Conservation (phyloP, 2,888 invertebrate genomes). For the Aphidoletes aphidimyza region DNA sequence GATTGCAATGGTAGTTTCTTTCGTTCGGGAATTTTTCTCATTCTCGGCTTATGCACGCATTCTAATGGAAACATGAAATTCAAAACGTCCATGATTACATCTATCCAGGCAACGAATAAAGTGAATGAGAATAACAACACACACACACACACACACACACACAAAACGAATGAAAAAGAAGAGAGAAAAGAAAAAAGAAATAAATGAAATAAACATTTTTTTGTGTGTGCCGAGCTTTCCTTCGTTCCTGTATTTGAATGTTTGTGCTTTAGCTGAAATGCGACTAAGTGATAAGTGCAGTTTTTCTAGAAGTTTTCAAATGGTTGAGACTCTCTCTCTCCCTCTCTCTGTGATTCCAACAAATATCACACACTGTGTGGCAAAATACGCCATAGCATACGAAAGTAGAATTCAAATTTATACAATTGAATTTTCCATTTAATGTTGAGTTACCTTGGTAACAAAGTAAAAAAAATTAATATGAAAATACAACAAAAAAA, state of each 20-base stretch:
- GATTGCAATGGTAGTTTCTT: slow-evolving; percentile 21
- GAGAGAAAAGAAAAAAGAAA: neutral
- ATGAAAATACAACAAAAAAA: neutral
- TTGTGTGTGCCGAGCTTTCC: too few relatives aligned
- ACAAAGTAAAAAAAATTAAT: neutral
- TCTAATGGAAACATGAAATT: slow-evolving; percentile 26
- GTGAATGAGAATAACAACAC: too few relatives aligned
- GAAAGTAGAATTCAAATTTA: slow-evolving; percentile 7
- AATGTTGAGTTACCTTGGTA: neutral
- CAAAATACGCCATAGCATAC: neutral
- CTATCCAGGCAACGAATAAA: too few relatives aligned
- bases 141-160: too few relatives aligned
- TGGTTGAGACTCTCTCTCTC: neutral
- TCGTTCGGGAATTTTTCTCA: neutral
- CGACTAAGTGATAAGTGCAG: neutral
- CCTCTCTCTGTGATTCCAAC: neutral
- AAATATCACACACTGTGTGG: neutral
- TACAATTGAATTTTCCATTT: slow-evolving; percentile 50
- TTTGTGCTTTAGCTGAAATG: neutral
- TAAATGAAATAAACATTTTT: neutral
- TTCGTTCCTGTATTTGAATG: neutral
- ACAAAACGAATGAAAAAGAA: too few relatives aligned
- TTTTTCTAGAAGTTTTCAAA: neutral
- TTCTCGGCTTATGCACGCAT: neutral
- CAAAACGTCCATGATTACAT: neutral